Evolutionary conservation across 2,797 vertebrate species (phyloP).

Genomic region (Microcaecilia unicolor): DNA sequence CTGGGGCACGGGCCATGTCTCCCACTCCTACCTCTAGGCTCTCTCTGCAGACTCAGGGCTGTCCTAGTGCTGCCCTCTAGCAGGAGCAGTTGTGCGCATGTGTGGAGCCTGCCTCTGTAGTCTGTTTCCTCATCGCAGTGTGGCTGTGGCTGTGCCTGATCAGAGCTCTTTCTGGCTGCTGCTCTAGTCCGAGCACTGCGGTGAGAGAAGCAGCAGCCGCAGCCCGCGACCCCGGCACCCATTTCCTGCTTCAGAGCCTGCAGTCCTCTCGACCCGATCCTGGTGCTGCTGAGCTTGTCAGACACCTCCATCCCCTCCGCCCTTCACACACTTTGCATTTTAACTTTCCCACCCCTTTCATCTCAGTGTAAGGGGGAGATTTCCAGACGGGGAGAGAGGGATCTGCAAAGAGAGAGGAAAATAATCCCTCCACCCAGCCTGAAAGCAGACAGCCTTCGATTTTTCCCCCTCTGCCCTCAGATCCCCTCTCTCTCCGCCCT

Average conservation of each 20-base stretch:
- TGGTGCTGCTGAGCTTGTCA: not conserved
- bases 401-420: no score
- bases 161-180: no score
- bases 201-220: not conserved
- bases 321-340: not conserved
- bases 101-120: not conserved
- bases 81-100: constrained; percentile 20
- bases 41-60: constrained; percentile 2
- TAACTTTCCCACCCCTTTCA: not conserved
- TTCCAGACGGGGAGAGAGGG: no score
- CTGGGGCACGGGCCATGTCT: not conserved
- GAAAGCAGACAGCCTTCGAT: no score
- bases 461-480: no score
- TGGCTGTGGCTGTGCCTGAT: no score
- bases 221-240: not conserved
- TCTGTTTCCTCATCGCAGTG: not conserved
- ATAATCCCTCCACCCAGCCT: no score
- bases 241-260: not conserved
- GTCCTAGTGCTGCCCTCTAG: constrained; percentile 23
- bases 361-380: no score
- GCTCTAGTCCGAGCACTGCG: not conserved
- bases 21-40: not conserved
- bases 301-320: constrained; percentile 22
- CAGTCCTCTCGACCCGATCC: constrained; percentile 5
- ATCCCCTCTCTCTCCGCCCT: constrained; percentile 20